Percentiles rank a stretch among this genome's conserved stretches.
These are phyloP conservation scores for Rosalia funebris DNA, from an alignment of 2,888 invertebrate genomes.

Conservation along the genomic window DNA sequence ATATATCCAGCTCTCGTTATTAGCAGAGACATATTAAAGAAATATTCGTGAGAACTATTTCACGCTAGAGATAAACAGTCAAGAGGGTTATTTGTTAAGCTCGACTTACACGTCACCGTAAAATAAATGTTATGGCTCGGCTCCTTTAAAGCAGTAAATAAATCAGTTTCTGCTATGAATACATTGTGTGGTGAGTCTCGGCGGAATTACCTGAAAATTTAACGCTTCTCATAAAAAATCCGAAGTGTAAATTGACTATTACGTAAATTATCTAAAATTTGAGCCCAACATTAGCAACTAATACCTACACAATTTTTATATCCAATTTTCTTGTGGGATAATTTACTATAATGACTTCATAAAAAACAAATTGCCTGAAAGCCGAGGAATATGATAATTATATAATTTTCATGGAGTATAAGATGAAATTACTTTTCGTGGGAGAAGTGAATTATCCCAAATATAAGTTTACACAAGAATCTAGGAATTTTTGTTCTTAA, in stretches of 20 bases:
- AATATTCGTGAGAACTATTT: constrained; percentile 23
- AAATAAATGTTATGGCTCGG: not conserved
- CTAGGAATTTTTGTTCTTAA: too few species aligned
- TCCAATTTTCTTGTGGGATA: not conserved
- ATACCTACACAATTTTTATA: not conserved
- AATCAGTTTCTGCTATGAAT: not conserved
- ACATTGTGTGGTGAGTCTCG: not conserved
- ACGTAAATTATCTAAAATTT: not conserved
- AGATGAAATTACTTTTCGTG: too few species aligned
- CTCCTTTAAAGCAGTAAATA: not conserved
- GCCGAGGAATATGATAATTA: too few species aligned
- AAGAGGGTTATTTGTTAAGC: constrained; percentile 29
- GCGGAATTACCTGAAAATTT: not conserved
- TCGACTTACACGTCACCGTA: constrained; percentile 8
- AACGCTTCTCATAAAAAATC: not conserved
- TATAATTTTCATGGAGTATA: too few species aligned
- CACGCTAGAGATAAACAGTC: constrained; percentile 15
- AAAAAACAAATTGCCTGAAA: too few species aligned
- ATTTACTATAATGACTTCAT: not conserved
- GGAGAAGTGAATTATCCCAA: too few species aligned
- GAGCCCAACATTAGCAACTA: not conserved
- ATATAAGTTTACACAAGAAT: too few species aligned
- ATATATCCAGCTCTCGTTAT: too few species aligned
- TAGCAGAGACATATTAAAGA: too few species aligned
- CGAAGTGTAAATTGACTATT: not conserved